These are phyloP conservation scores for Ataeniobius toweri DNA, from an alignment of 2,797 vertebrate species.

Conservation along the genomic window DNA sequence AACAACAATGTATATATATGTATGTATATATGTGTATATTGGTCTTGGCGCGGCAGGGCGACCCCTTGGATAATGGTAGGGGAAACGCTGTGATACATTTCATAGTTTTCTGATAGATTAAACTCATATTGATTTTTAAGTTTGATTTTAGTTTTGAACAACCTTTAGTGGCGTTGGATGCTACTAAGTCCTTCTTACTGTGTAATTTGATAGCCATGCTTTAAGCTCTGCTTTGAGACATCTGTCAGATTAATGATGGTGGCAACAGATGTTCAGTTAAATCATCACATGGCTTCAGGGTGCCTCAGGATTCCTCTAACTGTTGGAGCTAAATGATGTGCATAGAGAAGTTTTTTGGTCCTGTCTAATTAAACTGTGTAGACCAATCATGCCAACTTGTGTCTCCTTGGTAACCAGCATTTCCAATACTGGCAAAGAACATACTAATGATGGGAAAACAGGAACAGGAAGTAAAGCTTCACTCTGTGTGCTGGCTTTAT, in stretches of 20 bases:
- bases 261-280: slow-evolving; percentile 46
- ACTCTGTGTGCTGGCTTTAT: slow-evolving; percentile 17
- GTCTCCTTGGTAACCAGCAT: background rate
- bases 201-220: slow-evolving; percentile 56
- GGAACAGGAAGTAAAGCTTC: slow-evolving; percentile 30
- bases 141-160: slow-evolving; percentile 19
- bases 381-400: background rate
- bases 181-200: slow-evolving; percentile 59
- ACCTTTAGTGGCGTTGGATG: slow-evolving; percentile 54
- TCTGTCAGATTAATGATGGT: slow-evolving; percentile 52
- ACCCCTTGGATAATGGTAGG: no score
- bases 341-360: background rate
- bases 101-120: background rate
- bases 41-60: no score
- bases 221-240: slow-evolving; percentile 59
- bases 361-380: background rate
- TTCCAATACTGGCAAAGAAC: slow-evolving; percentile 3
- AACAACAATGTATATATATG: no score
- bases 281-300: slow-evolving; percentile 13
- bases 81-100: background rate
- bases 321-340: background rate
- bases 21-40: no score
- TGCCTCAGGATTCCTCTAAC: background rate
- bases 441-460: slow-evolving; percentile 9
- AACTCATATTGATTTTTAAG: background rate